Conservation (phyloP, 2,888 invertebrate species). For the Leptarthrus brevirostris region DNA sequence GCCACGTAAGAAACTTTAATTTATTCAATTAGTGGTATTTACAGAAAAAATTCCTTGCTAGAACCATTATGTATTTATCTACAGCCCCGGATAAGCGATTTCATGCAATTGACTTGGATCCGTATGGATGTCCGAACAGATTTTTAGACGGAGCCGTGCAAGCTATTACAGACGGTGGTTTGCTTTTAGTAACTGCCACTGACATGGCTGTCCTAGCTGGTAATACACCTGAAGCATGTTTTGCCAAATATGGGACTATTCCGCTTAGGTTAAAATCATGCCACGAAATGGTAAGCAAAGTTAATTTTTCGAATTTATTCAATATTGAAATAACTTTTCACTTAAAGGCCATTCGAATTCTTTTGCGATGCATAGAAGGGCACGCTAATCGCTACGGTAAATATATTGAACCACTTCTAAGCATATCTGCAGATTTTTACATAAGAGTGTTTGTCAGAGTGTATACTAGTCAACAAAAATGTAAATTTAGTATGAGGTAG, state of each 20-base stretch:
- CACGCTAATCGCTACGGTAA: conserved; percentile 94
- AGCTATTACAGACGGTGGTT: conserved; percentile 81
- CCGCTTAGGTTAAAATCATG: conserved; percentile 87
- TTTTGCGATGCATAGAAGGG: conserved; percentile 88
- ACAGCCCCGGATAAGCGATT: conserved; percentile 76
- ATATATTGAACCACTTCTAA: conserved; percentile 90
- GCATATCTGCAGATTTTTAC: conserved; percentile 96
- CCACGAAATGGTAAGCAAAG: conserved; percentile 86
- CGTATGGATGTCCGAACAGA: conserved; percentile 93
- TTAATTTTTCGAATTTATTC: neutral
- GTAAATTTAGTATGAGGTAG: conserved; percentile 86
- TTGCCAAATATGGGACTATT: conserved; percentile 91
- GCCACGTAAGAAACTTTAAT: conserved; percentile 77
- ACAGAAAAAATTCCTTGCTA: no score
- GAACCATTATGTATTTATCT: conserved; percentile 87
- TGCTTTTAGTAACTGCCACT: conserved; percentile 95
- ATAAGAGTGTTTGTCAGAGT: conserved; percentile 92
- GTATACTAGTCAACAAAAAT: conserved; percentile 81
- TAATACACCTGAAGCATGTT: conserved; percentile 94
- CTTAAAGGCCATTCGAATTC: conserved; percentile 86
- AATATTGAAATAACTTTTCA: neutral
- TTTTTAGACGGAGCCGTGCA: conserved; percentile 93
- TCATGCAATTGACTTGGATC: conserved; percentile 94
- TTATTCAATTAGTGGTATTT: no score
- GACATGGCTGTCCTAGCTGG: conserved; percentile 97